Base-by-base conservation (phyloP, 2,113 vertebrate species). In the Sorex fumeus region DNA sequence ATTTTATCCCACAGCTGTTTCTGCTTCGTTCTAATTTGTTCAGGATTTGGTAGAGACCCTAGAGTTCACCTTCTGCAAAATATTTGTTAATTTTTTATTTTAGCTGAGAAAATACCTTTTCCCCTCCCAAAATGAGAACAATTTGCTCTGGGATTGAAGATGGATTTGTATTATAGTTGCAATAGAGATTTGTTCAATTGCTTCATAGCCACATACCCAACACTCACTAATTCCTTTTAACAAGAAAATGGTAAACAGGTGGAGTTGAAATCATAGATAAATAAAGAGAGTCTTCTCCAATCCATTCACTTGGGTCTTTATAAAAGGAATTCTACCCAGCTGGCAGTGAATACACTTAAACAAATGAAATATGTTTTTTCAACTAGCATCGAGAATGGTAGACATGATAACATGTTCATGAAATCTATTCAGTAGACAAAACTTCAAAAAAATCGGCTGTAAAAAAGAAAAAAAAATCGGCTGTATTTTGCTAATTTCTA, bases 21-120 rank as follows among this genome's bases (percentile, higher is more conserved):
- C 97, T 98, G 97, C 94, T 98, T 98, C 96, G 27, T 95, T 97
- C 93, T 98, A 98, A 98, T 98, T 98, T 98, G 98, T 98, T 98
- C 97, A 97, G 97, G 96, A 98, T 98, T 98, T 97, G 18, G 2
- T 97, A 84, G 97, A 93, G 97, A 97, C 96, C 96, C 96, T 86
- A 80, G 94, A 97, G 92, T 98, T 98, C 97, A 98, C 97, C 97
- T 97, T 97, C 97, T 97, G 95, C 90, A 95, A 97, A 98, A 97
- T 97, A 97, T 97, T 97, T 98, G 94, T 97, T 97, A 96, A 85
- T 94, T 95, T 94, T 96, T 93, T 94, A 93, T 95, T 88, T 76
- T 93, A 93, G 91, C 87, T 90, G 88, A 96, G 64, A 97, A 98
- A 98, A 96, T 95, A 76, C 69, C 95, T 64, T 34, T 77, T 91